Evolutionary conservation across 2,113 vertebrate species (phyloP).

Genomic region (Tragelaphus buxtoni): DNA sequence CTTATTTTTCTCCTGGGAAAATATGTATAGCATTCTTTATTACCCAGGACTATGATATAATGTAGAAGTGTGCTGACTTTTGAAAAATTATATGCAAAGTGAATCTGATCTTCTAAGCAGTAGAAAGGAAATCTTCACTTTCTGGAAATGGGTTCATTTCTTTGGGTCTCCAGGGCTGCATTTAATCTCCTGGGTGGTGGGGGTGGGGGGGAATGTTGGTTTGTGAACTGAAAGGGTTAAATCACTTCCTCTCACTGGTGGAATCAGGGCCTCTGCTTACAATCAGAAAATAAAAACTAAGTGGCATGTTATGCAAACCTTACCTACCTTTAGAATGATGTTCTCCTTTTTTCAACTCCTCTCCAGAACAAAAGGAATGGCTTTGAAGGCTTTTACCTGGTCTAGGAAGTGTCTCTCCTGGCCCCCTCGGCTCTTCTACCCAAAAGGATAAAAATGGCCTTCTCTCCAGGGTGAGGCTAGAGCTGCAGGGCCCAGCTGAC

Average conservation of each 20-base stretch:
- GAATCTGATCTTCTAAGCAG: not conserved
- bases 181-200: not conserved
- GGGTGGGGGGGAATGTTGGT: fast-evolving
- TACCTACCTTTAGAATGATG: not conserved
- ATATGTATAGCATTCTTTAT: constrained; percentile 48
- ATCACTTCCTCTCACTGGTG: not conserved
- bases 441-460: not conserved
- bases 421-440: not conserved
- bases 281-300: constrained; percentile 30
- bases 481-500: not conserved
- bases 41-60: not conserved
- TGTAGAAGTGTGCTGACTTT: not conserved
- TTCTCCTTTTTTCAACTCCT: not conserved
- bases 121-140: not conserved
- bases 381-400: not conserved
- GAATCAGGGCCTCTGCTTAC: not conserved
- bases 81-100: constrained; percentile 14
- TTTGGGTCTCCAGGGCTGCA: not conserved
- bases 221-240: constrained; percentile 42
- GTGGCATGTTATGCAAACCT: not conserved
- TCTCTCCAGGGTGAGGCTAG: not conserved
- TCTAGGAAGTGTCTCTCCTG: not conserved
- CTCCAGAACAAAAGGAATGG: not conserved
- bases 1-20: constrained; percentile 42
- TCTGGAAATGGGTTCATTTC: not conserved